Conservation (phyloP, 2,797 vertebrate species). For the Gallinago stenura region DNA sequence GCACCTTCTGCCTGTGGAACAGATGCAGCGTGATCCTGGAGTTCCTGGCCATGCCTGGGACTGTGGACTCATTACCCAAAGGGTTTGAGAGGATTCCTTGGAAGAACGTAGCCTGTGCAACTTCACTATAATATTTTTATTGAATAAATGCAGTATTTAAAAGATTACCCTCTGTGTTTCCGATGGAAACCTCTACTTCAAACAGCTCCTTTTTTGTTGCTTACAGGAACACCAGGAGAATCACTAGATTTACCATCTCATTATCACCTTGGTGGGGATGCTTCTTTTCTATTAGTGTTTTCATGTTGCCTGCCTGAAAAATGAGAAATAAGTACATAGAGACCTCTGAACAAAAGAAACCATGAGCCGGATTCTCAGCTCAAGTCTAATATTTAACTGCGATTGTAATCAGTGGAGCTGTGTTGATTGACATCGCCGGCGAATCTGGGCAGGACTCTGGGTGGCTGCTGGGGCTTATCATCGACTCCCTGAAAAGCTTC, state of each 20-base stretch:
- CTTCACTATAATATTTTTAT: slow-evolving; percentile 8
- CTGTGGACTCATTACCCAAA: neutral
- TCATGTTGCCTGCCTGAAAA: slow-evolving; percentile 53
- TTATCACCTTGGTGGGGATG: slow-evolving; percentile 63
- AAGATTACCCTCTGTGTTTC: slow-evolving; percentile 43
- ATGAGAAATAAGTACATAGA: slow-evolving; percentile 27
- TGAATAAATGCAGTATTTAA: slow-evolving; percentile 46
- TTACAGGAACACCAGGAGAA: slow-evolving; percentile 44
- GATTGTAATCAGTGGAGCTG: neutral
- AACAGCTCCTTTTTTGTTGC: slow-evolving; percentile 53
- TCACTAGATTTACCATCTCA: slow-evolving; percentile 64
- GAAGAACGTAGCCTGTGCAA: neutral
- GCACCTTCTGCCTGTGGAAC: neutral
- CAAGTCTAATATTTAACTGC: neutral
- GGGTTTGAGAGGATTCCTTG: neutral
- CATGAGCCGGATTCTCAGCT: slow-evolving; percentile 8
- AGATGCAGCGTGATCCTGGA: neutral
- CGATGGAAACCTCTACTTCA: slow-evolving; percentile 21
- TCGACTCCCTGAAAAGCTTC: neutral
- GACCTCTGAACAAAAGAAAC: slow-evolving; percentile 39
- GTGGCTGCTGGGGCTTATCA: neutral
- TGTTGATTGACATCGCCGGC: neutral
- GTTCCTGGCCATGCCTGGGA: neutral
- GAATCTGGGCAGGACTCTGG: neutral
- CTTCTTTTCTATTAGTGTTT: slow-evolving; percentile 65